Base-by-base conservation (phyloP, 2,888 invertebrate species). In the Eilema griseolum region DNA sequence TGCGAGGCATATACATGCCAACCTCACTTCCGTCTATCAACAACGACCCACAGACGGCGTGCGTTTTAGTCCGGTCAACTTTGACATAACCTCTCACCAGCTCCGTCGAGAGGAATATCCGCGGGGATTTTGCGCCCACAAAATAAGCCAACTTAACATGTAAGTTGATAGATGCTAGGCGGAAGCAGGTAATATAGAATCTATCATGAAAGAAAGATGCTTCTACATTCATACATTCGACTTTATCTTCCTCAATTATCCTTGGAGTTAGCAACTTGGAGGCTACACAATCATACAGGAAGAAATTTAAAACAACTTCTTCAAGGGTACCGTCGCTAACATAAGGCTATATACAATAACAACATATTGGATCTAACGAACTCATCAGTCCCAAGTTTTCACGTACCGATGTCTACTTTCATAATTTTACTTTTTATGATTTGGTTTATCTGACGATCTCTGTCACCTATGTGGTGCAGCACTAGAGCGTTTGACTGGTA, bases 271-370 rank as follows among this genome's bases (percentile, higher is more conserved):
- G 14, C n/a, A 64, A 52, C n/a, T 28, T 52, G 28, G 14, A 64
- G 52, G 52, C n/a, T 28, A 52, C n/a, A 64, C 12, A 52, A 64
- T 64, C 64, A 28, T 52, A 7, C 52, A n/a, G 28, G 64, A 64
- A 52, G 28, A 16, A 26, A 64, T 28, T 46, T 26, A n/a, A 28
- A n/a, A 2, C 12, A 16, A 3, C 41, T 41, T 52, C 28, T n/a
- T 52, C 64, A 64, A 52, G n/a, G 41, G 2, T 14, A 28, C 28
- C n/a, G 26, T 26, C n/a, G 37, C 3, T 12, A 46, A 24, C 10
- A 24, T 37, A 20, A 7, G 8, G 8, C 1, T 37, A 37, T 12
- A 12, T 37, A 37, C 12, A 37, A 33, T 10, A 10, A 4, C 11
- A 1, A 14, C 16, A 16, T 16, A 41, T 14, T 16, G 4, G 4